Evolutionary conservation across 2,888 invertebrate species (phyloP).

Genomic region (Petrophora chlorosata): DNA sequence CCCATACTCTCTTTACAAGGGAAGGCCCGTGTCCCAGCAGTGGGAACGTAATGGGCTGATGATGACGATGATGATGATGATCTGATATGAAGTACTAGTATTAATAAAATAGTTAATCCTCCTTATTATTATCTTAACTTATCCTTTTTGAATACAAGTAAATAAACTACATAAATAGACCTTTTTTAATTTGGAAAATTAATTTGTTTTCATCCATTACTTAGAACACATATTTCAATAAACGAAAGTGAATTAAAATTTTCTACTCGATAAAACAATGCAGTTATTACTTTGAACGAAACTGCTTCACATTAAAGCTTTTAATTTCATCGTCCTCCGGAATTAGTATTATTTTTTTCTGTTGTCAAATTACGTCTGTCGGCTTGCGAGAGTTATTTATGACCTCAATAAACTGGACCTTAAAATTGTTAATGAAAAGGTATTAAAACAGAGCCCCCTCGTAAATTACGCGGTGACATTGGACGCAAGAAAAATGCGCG

Average conservation of each 20-base stretch:
- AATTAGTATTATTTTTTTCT: conserved; percentile 51
- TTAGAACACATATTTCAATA: too few relatives aligned
- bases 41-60: too few relatives aligned
- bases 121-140: too few relatives aligned
- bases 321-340: conserved; percentile 38
- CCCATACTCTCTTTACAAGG: too few relatives aligned
- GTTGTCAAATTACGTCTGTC: conserved; percentile 62
- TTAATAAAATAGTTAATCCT: too few relatives aligned
- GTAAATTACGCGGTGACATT: conserved; percentile 80
- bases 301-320: conserved; percentile 33
- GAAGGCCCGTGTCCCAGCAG: too few relatives aligned
- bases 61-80: too few relatives aligned
- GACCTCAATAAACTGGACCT: conserved; percentile 82
- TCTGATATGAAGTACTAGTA: too few relatives aligned
- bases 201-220: too few relatives aligned
- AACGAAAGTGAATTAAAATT: too few relatives aligned
- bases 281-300: conserved; percentile 4
- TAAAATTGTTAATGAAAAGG: conserved; percentile 84
- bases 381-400: conserved; percentile 78
- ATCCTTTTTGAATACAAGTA: too few relatives aligned
- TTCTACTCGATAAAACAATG: background rate
- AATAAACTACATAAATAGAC: background rate
- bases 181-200: background rate
- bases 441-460: conserved; percentile 79
- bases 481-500: conserved; percentile 75